These are phyloP conservation scores for Salpingus planirostris DNA, from an alignment of 2,888 invertebrate species.

Conservation along the genomic window DNA sequence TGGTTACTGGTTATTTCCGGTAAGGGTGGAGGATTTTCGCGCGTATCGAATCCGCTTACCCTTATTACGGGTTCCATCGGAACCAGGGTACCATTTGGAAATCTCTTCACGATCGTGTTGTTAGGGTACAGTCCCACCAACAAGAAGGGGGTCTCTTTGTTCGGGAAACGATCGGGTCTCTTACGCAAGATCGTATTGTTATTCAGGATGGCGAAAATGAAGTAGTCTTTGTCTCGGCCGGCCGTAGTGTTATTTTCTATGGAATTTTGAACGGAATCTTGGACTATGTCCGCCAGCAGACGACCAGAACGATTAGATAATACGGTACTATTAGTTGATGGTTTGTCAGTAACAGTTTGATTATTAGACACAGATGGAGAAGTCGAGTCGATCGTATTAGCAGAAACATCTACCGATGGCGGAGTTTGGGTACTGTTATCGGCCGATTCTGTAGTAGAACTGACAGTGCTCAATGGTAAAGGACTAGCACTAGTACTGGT, in stretches of 20 bases:
- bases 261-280: conserved; percentile 23
- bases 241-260: conserved; percentile 22
- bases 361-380: conserved; percentile 10
- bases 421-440: conserved; percentile 4
- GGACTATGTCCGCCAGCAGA: conserved; percentile 23
- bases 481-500: too few species aligned
- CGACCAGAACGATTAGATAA: conserved; percentile 27
- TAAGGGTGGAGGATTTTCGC: conserved; percentile 45
- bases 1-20: conserved; percentile 58
- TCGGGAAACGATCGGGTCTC: conserved; percentile 57
- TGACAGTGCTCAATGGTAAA: too few species aligned
- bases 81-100: conserved; percentile 70
- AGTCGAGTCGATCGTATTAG: conserved; percentile 11
- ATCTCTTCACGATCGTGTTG: conserved; percentile 70
- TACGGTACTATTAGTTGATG: too few species aligned
- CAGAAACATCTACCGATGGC: conserved; percentile 5
- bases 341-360: too few species aligned
- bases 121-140: conserved; percentile 70
- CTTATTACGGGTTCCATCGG: conserved; percentile 50
- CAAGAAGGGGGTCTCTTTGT: conserved; percentile 62
- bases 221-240: conserved; percentile 56
- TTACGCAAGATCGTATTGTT: conserved; percentile 73
- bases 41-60: conserved; percentile 52
- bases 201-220: conserved; percentile 66
- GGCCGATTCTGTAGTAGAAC: conserved; percentile 6